A percentile compares a stretch with the other conserved stretches of the same genome.
These are phyloP conservation scores for Tupaia tana DNA, from an alignment of 2,113 vertebrate genomes.

Conservation along the genomic window DNA sequence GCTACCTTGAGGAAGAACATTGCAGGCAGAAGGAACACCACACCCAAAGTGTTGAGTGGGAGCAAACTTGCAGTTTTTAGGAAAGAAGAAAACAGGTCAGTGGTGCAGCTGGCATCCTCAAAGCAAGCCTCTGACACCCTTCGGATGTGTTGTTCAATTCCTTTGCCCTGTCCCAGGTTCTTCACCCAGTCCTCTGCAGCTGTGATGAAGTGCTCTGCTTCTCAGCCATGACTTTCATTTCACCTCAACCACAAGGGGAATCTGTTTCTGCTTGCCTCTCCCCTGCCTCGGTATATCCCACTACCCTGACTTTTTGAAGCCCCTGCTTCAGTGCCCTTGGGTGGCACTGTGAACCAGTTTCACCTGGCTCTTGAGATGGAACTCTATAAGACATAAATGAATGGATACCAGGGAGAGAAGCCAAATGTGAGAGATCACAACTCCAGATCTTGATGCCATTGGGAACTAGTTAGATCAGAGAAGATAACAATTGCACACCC, in stretches of 20 bases:
- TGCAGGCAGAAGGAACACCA: not conserved
- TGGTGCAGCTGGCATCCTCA: not conserved
- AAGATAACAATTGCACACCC: not conserved
- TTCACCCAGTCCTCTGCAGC: not conserved
- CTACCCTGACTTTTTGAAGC: not conserved
- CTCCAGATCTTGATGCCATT: not conserved
- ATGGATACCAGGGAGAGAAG: not conserved
- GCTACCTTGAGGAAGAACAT: not conserved
- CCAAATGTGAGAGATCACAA: not conserved
- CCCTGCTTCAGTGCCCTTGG: not conserved
- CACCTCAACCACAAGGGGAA: not conserved
- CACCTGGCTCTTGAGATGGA: not conserved
- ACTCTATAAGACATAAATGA: not conserved
- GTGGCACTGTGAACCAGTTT: not conserved
- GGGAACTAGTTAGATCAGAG: not conserved
- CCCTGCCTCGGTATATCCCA: not conserved
- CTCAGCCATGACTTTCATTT: not conserved
- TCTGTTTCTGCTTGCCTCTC: not conserved
- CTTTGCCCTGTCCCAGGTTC: not conserved
- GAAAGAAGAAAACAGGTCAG: not conserved
- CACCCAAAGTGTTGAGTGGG: fast-evolving
- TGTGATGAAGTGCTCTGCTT: not conserved
- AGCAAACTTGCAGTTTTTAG: not conserved
- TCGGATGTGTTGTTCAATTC: fast-evolving
- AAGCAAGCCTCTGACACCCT: not conserved